Percentiles rank a stretch among this genome's conserved stretches.
phyloP scores from a whole-genome alignment of 2,113 vertebrate genomes.

The Isichthys henryi region DNA sequence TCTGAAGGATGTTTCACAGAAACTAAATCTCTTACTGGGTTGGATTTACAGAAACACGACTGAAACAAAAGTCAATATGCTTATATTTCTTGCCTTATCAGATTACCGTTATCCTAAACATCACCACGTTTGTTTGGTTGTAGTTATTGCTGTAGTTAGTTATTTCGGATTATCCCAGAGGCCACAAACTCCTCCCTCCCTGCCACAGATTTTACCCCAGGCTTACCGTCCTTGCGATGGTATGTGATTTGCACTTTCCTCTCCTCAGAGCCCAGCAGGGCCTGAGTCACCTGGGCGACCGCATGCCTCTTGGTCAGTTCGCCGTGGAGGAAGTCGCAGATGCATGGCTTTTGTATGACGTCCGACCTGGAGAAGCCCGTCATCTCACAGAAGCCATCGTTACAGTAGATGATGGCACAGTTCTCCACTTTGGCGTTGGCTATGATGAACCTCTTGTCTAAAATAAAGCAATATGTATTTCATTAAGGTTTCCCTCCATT shows the following conservation, averaged over 20 bases:
- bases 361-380: slow-evolving; percentile 91
- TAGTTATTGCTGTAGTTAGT: neutral
- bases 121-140: neutral
- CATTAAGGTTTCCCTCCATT: neutral
- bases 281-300: slow-evolving; percentile 85
- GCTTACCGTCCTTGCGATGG: slow-evolving; percentile 93
- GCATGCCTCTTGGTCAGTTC: slow-evolving; percentile 82
- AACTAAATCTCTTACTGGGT: neutral
- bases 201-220: neutral
- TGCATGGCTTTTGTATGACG: slow-evolving; percentile 92
- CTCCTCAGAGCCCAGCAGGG: slow-evolving; percentile 85
- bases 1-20: neutral
- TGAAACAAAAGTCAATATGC: neutral
- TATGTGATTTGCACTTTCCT: slow-evolving; percentile 91
- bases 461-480: slow-evolving; percentile 3
- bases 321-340: slow-evolving; percentile 90
- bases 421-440: slow-evolving; percentile 93
- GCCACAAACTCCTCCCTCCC: neutral
- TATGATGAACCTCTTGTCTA: slow-evolving; percentile 97
- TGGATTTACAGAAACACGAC: neutral
- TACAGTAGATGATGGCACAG: slow-evolving; percentile 95
- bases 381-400: slow-evolving; percentile 95
- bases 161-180: neutral
- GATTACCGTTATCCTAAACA: neutral
- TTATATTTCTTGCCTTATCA: neutral